phyloP scores from a whole-genome alignment of 2,888 invertebrate species.

The Synanthedon vespiformis region DNA sequence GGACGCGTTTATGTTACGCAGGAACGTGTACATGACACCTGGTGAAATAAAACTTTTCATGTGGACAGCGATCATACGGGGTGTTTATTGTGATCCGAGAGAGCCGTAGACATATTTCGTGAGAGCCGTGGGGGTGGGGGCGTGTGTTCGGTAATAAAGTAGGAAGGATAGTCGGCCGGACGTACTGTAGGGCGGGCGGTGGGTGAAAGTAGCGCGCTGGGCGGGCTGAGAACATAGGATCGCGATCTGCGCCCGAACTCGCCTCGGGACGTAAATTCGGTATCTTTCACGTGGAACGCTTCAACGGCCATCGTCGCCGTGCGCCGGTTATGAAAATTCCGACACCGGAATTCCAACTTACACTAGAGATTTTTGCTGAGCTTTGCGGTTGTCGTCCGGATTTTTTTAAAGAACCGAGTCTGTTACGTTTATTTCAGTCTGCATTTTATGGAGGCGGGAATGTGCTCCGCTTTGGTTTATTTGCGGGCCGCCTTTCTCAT shows the following conservation, averaged over 20 bases:
- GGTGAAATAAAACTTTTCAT: slow-evolving; percentile 42
- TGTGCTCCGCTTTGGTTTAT: slow-evolving; percentile 64
- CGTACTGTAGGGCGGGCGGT: slow-evolving; percentile 13
- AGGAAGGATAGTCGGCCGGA: neutral
- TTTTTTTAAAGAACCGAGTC: slow-evolving; percentile 59
- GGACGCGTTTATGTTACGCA: slow-evolving; percentile 33
- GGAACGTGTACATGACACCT: slow-evolving; percentile 37
- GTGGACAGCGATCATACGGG: slow-evolving; percentile 32
- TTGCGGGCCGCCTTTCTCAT: slow-evolving; percentile 61
- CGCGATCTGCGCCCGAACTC: slow-evolving; percentile 20
- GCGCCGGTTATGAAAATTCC: slow-evolving; percentile 67
- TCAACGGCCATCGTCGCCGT: slow-evolving; percentile 34
- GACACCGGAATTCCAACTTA: slow-evolving; percentile 55
- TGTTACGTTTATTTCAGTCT: slow-evolving; percentile 63
- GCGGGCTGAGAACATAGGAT: slow-evolving; percentile 15
- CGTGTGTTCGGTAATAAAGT: slow-evolving; percentile 5
- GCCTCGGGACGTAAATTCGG: slow-evolving; percentile 48
- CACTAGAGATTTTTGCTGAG: slow-evolving; percentile 63
- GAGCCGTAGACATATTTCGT: slow-evolving; percentile 40
- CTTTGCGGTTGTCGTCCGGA: slow-evolving; percentile 58
- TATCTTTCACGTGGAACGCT: slow-evolving; percentile 51
- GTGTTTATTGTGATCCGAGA: slow-evolving; percentile 40
- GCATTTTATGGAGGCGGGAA: slow-evolving; percentile 65
- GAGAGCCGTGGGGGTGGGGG: slow-evolving; percentile 15
- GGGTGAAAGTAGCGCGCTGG: slow-evolving; percentile 7